Base-by-base conservation (phyloP, 2,888 invertebrate species). In the Parthenolecanium corni region DNA sequence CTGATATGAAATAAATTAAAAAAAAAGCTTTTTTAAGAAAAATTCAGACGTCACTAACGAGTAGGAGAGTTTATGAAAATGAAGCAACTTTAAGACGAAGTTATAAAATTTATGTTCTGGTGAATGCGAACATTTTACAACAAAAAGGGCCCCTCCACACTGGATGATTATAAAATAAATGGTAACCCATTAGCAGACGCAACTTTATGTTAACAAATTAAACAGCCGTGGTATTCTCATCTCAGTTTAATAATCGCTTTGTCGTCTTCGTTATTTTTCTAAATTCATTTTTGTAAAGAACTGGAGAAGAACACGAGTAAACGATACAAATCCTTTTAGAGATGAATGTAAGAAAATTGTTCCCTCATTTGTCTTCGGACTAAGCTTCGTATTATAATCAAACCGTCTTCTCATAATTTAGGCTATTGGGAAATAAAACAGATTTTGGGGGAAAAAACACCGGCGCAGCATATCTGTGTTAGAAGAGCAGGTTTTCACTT, bases 91-190 rank as follows among this genome's bases (percentile, higher is more conserved):
- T n/a, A 46, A 56, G 44, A 56, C 56, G 42, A 56, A 56, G 23
- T 56, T 56, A 42, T 20, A 46, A 25, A 44, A 56, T 56, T 56
- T 56, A 56, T 56, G 40, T 42, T 23, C 44, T 56, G 42, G 24
- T 56, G 40, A 56, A 46, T 56, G 42, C 42, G 56, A 56, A 56
- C 31, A 56, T 56, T 56, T 46, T 42, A 44, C 56, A 56, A 21
- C 56, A 31, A 31, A 9, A 31, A 6, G 31, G 31, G 31, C 5
- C 31, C 31, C 9, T 31, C 5, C 9, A 31, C 31, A 9, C 31
- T 31, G 31, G 31, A 9, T 31, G 31, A 31, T 25, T 31, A 16
- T 56, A 46, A 56, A 42, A 56, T 56, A 46, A 46, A 56, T 56
- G 56, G 56, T 56, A 42, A 56, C 56, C 56, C 56, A 56, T 56